A percentile compares a stretch with the other conserved stretches of the same genome.
phyloP scores from a whole-genome alignment of 1,140 invertebrate genomes.

The Lerema accius region DNA sequence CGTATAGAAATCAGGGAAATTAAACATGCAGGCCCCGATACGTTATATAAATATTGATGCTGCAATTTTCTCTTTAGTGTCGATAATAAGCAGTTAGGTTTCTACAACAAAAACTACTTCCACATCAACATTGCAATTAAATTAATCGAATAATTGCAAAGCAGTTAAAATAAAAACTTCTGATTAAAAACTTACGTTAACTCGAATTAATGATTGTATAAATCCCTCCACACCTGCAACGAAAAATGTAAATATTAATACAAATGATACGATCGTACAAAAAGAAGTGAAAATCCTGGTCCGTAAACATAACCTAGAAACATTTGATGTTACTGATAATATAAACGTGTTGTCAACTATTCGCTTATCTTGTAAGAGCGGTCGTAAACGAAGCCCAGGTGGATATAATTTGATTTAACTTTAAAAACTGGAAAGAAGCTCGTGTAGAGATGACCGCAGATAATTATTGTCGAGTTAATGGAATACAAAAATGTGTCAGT shows the following conservation, averaged over 20 bases:
- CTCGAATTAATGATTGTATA: not conserved
- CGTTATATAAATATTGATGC: conserved; percentile 14
- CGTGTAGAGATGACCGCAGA: conserved; percentile 22
- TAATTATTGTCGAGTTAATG: conserved; percentile 29
- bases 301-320: conserved; percentile 7
- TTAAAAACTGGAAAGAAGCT: conserved; percentile 26
- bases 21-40: conserved; percentile 11
- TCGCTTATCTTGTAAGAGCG: conserved; percentile 7
- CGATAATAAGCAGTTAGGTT: not conserved
- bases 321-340: conserved; percentile 16
- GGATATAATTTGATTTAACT: conserved; percentile 31
- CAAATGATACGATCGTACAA: not conserved
- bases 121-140: not conserved
- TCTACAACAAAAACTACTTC: not conserved
- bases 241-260: not conserved
- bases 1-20: conserved; percentile 27
- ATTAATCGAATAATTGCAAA: not conserved
- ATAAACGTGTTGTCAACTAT: conserved; percentile 5
- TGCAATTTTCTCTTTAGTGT: conserved; percentile 6
- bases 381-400: conserved; percentile 16
- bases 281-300: not conserved
- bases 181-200: conserved; percentile 1
- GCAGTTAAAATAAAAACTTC: not conserved
- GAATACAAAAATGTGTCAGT: conserved; percentile 27
- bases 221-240: conserved; percentile 16